Evolutionary conservation across 2,113 vertebrate species (phyloP).

Genomic region (Cephalophus harveyi): DNA sequence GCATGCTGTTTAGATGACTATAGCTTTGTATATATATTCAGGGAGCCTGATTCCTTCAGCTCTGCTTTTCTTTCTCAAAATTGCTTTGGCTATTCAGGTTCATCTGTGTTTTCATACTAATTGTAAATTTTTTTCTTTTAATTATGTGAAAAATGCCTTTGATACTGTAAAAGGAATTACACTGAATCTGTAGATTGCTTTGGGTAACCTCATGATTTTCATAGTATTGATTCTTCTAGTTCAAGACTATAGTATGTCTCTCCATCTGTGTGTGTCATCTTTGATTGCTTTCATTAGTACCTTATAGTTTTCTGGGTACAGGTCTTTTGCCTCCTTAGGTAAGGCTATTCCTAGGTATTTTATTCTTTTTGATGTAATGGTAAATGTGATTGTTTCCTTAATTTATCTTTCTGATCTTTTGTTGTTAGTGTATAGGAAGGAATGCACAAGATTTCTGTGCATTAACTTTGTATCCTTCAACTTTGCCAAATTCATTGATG

Average conservation of each 20-base stretch:
- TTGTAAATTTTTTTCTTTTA: neutral
- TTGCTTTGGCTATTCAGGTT: neutral
- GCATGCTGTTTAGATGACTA: neutral
- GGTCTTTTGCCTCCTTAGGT: neutral
- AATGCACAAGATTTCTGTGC: neutral
- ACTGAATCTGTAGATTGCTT: neutral
- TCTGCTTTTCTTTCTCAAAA: neutral
- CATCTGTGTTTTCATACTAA: neutral
- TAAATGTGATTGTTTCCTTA: neutral
- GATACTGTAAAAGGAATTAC: neutral
- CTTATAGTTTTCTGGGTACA: neutral
- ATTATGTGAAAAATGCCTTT: neutral
- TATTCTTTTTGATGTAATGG: neutral
- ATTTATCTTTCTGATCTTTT: neutral
- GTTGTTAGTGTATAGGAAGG: neutral
- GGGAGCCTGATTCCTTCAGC: neutral
- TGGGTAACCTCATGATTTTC: neutral
- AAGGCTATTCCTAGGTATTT: neutral
- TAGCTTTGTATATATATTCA: neutral
- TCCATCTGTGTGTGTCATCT: neutral
- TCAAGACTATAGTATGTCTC: neutral
- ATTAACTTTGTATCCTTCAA: neutral
- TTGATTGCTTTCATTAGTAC: neutral
- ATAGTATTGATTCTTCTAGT: neutral
- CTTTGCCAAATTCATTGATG: neutral